These are phyloP conservation scores for Drosophila sp. DNA, from an alignment of 1,140 invertebrate species.

Conservation along the genomic window DNA sequence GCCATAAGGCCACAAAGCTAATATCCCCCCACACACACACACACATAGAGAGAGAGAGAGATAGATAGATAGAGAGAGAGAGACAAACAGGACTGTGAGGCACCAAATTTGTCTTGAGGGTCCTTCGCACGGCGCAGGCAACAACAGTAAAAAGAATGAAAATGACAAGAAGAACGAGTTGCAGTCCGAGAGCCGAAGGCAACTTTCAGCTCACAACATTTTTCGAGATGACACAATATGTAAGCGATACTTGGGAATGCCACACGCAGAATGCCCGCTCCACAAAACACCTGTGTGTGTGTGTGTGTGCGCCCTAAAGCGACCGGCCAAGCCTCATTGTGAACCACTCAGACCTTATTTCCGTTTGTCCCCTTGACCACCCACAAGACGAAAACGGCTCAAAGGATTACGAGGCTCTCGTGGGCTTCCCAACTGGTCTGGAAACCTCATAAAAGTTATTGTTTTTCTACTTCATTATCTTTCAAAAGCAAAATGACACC, in stretches of 20 bases:
- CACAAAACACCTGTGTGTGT: conserved; percentile 29
- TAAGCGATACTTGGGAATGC: conserved; percentile 79
- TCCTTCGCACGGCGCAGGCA: conserved; percentile 16
- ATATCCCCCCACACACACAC: conserved; percentile 15
- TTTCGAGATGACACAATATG: conserved; percentile 57
- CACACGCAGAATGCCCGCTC: conserved; percentile 56
- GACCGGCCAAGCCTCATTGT: conserved; percentile 1
- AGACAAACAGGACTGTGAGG: conserved; percentile 14
- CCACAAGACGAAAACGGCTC: conserved; percentile 49
- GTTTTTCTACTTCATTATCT: conserved; percentile 84
- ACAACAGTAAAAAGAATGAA: conserved; percentile 19
- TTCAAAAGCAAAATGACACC: conserved; percentile 63
- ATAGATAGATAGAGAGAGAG: conserved; percentile 1
- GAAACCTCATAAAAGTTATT: conserved; percentile 84
- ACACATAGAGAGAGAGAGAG: not conserved
- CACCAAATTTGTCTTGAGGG: conserved; percentile 38
- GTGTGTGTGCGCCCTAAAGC: conserved; percentile 57
- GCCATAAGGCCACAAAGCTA: conserved; percentile 48
- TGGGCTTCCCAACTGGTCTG: conserved; percentile 36
- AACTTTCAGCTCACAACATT: conserved; percentile 28
- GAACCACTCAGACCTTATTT: not conserved
- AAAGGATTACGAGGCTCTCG: conserved; percentile 67
- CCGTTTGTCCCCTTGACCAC: not conserved
- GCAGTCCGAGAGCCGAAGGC: conserved; percentile 27
- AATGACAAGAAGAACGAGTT: conserved; percentile 13